Evolutionary conservation across 2,888 invertebrate species (phyloP).

Genomic region (Acronicta psi): DNA sequence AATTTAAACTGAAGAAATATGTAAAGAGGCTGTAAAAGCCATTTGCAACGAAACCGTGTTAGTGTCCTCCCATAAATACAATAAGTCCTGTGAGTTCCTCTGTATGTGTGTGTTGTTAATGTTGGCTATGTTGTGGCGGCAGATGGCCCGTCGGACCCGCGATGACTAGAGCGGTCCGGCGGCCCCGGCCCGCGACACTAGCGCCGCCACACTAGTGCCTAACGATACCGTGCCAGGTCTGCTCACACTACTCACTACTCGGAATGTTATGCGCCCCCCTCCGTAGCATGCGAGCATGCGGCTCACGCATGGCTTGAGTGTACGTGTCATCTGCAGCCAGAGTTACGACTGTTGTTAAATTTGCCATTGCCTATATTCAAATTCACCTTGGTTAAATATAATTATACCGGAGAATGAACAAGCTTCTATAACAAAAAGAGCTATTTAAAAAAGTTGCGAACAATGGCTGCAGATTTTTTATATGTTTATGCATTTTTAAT

Average conservation of each 20-base stretch:
- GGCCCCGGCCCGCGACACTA: slow-evolving; percentile 81
- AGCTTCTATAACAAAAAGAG: not conserved
- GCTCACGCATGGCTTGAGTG: slow-evolving; percentile 70
- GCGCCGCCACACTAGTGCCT: slow-evolving; percentile 76
- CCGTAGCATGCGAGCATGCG: slow-evolving; percentile 66
- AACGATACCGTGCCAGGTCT: slow-evolving; percentile 80
- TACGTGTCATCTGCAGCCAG: slow-evolving; percentile 46
- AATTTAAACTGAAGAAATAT: too few species aligned
- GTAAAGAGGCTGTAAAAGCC: slow-evolving; percentile 2
- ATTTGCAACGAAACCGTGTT: not conserved
- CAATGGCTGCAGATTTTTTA: slow-evolving; percentile 21
- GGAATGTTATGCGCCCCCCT: slow-evolving; percentile 67
- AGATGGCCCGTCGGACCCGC: slow-evolving; percentile 84
- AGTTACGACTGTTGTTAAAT: not conserved
- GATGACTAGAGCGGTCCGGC: slow-evolving; percentile 88
- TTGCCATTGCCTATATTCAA: not conserved
- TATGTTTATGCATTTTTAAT: slow-evolving; percentile 24
- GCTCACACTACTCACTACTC: slow-evolving; percentile 70
- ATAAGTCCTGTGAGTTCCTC: slow-evolving; percentile 26
- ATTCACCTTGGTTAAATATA: too few species aligned
- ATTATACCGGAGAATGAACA: too few species aligned
- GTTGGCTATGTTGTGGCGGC: slow-evolving; percentile 66
- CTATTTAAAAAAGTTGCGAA: slow-evolving; percentile 10
- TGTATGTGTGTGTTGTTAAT: slow-evolving; percentile 42
- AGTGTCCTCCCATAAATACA: not conserved